Conservation (phyloP, 2,113 vertebrate species). For the Dipodomys merriami region DNA sequence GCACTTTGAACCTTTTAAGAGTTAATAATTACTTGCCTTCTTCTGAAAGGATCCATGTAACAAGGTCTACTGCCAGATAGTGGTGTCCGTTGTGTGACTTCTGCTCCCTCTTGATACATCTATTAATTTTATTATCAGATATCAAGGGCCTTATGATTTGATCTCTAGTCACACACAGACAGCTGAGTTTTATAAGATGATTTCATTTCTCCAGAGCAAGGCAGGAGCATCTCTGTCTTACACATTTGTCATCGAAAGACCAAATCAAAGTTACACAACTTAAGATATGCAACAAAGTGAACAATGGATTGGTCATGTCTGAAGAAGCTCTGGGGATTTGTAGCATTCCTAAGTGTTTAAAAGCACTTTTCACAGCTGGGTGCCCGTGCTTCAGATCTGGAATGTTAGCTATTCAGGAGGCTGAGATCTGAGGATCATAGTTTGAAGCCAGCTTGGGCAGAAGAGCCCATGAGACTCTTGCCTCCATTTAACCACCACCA, state of each 20-base stretch:
- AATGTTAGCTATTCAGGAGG: no score
- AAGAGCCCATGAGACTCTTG: no score
- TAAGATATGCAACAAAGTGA: neutral
- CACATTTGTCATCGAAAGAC: neutral
- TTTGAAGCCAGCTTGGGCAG: no score
- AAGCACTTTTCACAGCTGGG: neutral
- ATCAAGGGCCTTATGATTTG: slow-evolving; percentile 22
- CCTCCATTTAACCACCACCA: no score
- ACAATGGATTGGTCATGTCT: neutral
- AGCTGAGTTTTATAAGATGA: slow-evolving; percentile 1
- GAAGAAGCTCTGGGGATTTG: neutral
- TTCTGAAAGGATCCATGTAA: neutral
- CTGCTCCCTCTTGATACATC: slow-evolving; percentile 13
- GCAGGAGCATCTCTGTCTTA: neutral
- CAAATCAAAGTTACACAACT: neutral
- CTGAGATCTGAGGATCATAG: no score
- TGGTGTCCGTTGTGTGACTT: neutral
- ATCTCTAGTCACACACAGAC: neutral
- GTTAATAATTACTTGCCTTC: slow-evolving; percentile 13
- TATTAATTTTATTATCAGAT: slow-evolving; percentile 57
- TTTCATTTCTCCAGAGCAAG: slow-evolving; percentile 35
- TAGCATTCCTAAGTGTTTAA: neutral
- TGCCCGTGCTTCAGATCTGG: no score
- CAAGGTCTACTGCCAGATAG: neutral
- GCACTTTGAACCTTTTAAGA: neutral